Percentiles rank a stretch among this genome's conserved stretches.
phyloP scores from a whole-genome alignment of 1,140 invertebrate genomes.

The Vollenhovia emeryi region DNA sequence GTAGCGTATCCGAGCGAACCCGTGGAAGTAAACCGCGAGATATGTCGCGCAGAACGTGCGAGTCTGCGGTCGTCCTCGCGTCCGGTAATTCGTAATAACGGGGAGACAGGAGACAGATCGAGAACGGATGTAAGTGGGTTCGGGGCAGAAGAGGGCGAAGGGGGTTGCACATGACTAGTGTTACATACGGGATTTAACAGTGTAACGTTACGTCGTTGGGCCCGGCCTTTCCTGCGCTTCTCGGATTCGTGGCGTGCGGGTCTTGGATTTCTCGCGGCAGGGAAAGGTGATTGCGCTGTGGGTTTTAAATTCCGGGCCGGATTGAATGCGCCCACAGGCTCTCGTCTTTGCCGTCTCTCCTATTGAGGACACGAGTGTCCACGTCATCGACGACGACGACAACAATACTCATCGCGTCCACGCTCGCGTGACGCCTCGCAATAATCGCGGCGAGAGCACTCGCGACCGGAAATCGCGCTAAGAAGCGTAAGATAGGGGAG shows the following conservation, averaged over 20 bases:
- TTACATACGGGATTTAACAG: constrained; percentile 84
- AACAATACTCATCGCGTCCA: constrained; percentile 14
- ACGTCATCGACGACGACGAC: constrained; percentile 6
- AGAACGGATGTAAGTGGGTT: not conserved
- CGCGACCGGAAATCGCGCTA: not conserved
- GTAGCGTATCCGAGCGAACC: not conserved
- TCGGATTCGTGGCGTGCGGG: constrained; percentile 70
- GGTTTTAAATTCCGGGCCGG: constrained; percentile 80
- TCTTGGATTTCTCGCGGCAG: constrained; percentile 79
- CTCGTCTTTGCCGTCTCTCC: constrained; percentile 26
- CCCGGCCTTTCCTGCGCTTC: constrained; percentile 73
- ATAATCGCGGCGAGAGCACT: not conserved
- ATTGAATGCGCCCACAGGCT: constrained; percentile 80
- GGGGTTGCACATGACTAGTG: constrained; percentile 74
- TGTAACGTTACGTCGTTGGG: constrained; percentile 79
- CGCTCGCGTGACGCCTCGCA: constrained; percentile 4
- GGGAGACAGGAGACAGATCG: not conserved
- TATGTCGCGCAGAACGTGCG: constrained; percentile 52
- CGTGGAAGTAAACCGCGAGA: not conserved
- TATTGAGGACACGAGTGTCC: constrained; percentile 59
- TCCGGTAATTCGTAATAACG: constrained; percentile 75
- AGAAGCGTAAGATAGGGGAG: not conserved
- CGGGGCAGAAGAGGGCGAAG: not conserved
- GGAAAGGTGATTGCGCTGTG: constrained; percentile 74
- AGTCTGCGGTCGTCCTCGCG: constrained; percentile 71